These are phyloP conservation scores for Harlomillsia oculata DNA, from an alignment of 1,140 invertebrate species.

Conservation along the genomic window DNA sequence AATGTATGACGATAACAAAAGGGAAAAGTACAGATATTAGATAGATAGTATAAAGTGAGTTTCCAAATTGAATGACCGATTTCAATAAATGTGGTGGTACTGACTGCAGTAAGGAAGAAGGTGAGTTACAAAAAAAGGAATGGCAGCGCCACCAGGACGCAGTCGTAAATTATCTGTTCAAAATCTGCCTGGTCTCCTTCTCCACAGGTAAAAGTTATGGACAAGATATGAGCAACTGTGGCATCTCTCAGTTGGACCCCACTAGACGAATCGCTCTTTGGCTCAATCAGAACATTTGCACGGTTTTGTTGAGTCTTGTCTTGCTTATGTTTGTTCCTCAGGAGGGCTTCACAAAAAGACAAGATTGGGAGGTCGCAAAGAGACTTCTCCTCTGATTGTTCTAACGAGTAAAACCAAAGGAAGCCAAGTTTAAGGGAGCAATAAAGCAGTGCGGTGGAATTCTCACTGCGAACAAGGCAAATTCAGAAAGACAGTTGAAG, in stretches of 20 bases:
- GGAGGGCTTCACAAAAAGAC: neutral
- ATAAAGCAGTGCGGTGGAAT: too few relatives aligned
- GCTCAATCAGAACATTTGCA: neutral
- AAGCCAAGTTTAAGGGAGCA: too few relatives aligned
- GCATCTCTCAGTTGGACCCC: neutral
- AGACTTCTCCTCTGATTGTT: neutral
- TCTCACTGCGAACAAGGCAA: too few relatives aligned
- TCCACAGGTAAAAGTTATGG: neutral
- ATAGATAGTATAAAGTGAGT: too few relatives aligned
- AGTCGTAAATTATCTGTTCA: neutral
- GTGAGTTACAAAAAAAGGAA: conserved; percentile 1
- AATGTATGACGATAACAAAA: too few relatives aligned
- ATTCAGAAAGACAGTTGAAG: neutral
- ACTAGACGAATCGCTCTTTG: neutral
- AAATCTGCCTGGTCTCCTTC: neutral
- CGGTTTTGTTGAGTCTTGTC: neutral
- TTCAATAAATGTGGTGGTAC: too few relatives aligned
- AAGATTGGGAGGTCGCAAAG: neutral
- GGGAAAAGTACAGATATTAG: too few relatives aligned
- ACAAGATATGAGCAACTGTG: neutral
- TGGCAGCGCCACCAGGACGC: conserved; percentile 5
- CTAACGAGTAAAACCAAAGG: neutral
- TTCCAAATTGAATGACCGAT: too few relatives aligned
- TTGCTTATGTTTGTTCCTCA: neutral
- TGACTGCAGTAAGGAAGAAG: too few relatives aligned